These are phyloP conservation scores for Eurytoma adleriae DNA, from an alignment of 2,888 invertebrate species.

Conservation along the genomic window DNA sequence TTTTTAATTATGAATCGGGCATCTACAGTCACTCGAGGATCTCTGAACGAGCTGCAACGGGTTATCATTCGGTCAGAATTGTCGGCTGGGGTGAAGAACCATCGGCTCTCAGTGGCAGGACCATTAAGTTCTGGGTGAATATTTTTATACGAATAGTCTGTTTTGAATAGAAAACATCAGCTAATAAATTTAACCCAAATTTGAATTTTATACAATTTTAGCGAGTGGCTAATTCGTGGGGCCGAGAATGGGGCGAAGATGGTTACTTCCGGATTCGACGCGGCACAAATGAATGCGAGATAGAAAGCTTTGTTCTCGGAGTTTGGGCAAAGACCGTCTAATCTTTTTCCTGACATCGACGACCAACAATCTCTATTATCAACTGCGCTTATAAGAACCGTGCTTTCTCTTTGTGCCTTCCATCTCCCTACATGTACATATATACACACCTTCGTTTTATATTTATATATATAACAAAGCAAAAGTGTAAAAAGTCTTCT, in stretches of 20 bases:
- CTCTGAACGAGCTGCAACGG: slow-evolving; percentile 77
- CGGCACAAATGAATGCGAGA: slow-evolving; percentile 91
- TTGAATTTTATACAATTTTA: slow-evolving; percentile 71
- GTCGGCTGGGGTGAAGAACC: slow-evolving; percentile 94
- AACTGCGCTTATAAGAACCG: too few relatives aligned
- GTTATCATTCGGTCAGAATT: slow-evolving; percentile 93
- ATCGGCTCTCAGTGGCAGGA: slow-evolving; percentile 75
- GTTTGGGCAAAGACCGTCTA: slow-evolving; percentile 82
- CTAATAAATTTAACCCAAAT: not conserved
- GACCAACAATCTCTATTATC: too few relatives aligned
- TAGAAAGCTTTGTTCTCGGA: slow-evolving; percentile 92
- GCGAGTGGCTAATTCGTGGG: slow-evolving; percentile 97
- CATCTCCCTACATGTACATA: too few relatives aligned
- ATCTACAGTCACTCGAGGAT: slow-evolving; percentile 85
- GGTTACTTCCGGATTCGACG: slow-evolving; percentile 93
- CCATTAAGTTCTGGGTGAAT: slow-evolving; percentile 91
- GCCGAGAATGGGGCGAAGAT: slow-evolving; percentile 91
- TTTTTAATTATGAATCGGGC: slow-evolving; percentile 92
- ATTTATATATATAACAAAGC: too few relatives aligned
- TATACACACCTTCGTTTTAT: too few relatives aligned
- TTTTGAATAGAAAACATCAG: too few relatives aligned
- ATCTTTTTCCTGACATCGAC: not conserved
- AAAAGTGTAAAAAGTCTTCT: too few relatives aligned
- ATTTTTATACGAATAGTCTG: not conserved
- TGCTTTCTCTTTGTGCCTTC: too few relatives aligned